These are phyloP conservation scores for Microlaimidae sp. DNA, from an alignment of 2,888 invertebrate genomes.

Conservation along the genomic window DNA sequence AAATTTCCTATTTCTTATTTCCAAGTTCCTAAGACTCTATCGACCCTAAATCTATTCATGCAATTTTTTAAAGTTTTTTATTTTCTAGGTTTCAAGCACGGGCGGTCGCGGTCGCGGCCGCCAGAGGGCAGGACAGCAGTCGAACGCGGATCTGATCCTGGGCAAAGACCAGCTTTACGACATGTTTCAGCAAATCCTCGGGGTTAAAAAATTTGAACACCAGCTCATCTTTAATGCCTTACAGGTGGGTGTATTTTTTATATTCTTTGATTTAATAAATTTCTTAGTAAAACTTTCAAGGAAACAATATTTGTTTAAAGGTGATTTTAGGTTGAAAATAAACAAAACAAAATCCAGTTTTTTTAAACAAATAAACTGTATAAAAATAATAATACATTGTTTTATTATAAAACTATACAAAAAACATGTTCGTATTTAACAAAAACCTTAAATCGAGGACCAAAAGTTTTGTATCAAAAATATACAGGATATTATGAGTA, in stretches of 20 bases:
- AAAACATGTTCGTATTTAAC: no score
- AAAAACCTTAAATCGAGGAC: no score
- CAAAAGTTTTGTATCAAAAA: no score
- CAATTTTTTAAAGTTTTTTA: no score
- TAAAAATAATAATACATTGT: no score
- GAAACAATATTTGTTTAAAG: constrained; percentile 8
- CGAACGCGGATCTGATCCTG: constrained; percentile 45
- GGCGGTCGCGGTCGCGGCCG: constrained; percentile 17
- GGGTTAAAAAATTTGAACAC: constrained; percentile 98
- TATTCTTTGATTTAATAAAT: background rate
- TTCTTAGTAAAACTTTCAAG: constrained; percentile 10
- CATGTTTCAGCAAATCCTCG: constrained; percentile 97
- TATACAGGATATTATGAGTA: no score
- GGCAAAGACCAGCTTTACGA: constrained; percentile 98
- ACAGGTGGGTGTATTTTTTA: constrained; percentile 48
- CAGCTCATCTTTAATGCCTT: constrained; percentile 95
- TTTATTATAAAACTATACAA: no score
- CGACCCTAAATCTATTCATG: no score
- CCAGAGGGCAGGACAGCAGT: constrained; percentile 19
- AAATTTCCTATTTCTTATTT: no score
- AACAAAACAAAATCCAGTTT: constrained; percentile 1
- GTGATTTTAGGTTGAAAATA: background rate
- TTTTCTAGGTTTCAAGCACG: no score
- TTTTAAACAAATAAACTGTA: background rate
- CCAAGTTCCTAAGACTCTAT: no score